Evolutionary conservation across 2,888 invertebrate species (phyloP).

Genomic region (Xestia rhomboidea): DNA sequence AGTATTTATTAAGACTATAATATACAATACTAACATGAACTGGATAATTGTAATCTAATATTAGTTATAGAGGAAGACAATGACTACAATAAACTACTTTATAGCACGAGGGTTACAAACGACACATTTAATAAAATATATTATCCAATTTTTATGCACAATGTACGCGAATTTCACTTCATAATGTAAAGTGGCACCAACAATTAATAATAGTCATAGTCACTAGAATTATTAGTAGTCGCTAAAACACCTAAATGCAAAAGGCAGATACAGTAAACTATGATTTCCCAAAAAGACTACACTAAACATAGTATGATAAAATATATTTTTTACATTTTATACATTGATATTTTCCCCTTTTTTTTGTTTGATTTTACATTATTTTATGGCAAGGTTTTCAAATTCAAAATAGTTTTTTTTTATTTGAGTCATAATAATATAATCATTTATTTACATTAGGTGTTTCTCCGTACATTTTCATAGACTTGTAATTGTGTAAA

Average conservation of each 20-base stretch:
- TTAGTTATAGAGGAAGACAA: slow-evolving; percentile 29
- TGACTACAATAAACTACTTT: slow-evolving; percentile 19
- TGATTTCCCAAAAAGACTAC: slow-evolving; percentile 61
- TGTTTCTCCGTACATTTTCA: not conserved
- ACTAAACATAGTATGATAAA: slow-evolving; percentile 57
- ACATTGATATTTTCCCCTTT: slow-evolving; percentile 49
- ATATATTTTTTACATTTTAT: slow-evolving; percentile 56
- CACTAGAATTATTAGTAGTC: slow-evolving; percentile 60
- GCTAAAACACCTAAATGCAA: slow-evolving; percentile 72
- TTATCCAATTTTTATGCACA: not conserved
- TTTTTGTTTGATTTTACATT: slow-evolving; percentile 35
- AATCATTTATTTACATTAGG: slow-evolving; percentile 33
- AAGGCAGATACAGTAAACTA: slow-evolving; percentile 53
- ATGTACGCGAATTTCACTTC: not conserved
- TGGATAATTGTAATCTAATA: slow-evolving; percentile 4
- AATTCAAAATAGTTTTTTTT: slow-evolving; percentile 24
- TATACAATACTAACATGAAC: not conserved
- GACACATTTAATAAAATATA: not conserved
- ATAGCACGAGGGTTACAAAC: not conserved
- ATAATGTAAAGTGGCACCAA: slow-evolving; percentile 51
- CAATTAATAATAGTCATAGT: slow-evolving; percentile 38
- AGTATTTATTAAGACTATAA: slow-evolving; percentile 1
- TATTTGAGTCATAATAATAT: slow-evolving; percentile 19
- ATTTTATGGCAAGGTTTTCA: slow-evolving; percentile 47
- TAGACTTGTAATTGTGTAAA: slow-evolving; percentile 2